Evolutionary conservation across 2,113 vertebrate species (phyloP), one percentile per base, ranked within the genome.

Genomic region (Perca fluviatilis): DNA sequence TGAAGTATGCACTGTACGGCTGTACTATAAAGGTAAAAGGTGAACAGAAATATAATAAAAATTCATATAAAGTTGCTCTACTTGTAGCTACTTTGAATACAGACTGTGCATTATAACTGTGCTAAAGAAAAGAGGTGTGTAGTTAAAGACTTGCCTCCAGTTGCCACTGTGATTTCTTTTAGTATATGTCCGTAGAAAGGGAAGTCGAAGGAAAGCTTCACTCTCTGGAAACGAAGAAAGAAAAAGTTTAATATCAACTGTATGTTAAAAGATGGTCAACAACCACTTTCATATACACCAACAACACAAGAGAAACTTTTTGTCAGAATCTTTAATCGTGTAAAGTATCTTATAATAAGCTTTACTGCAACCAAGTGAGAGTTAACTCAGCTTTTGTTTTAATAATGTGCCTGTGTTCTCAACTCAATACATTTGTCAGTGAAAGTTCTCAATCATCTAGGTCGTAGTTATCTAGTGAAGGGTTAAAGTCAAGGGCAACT

Each of bases 161-260:
- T 97, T 85, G 98, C 97, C 88, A 99, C 96, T 61, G 97, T 98
- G 92, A 99, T 95, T 95, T 98, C 97, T 90, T 94, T 97, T 25
- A 99, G 95, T 69, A 95, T 94, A 92, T 99, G 98, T 63, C 98
- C 98, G 21, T 99, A 99, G 95, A 99, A 99, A 88, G 97, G 98
- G 92, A 99, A 99, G 94, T 95, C 94, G 62, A 99, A 99, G 84
- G 98, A 98, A 78, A 99, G 93, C 92, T 96, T 98, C 88, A 99
- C 97, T 93, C 97, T 98, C 98, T 99, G 96, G 71, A 96, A 96
- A 83, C 12, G 58, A 65, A 87, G 43, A 40, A 33, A 30, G 0
- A 15, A 10, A 62, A 51, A 53, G 12, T 49, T 19, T 27, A 56
- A 33, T 8, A 76, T 54, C 4, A 64, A 12, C 36, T 46, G 40